Evolutionary conservation across 1,140 invertebrate species (phyloP).

Genomic region (Lucilia sericata): DNA sequence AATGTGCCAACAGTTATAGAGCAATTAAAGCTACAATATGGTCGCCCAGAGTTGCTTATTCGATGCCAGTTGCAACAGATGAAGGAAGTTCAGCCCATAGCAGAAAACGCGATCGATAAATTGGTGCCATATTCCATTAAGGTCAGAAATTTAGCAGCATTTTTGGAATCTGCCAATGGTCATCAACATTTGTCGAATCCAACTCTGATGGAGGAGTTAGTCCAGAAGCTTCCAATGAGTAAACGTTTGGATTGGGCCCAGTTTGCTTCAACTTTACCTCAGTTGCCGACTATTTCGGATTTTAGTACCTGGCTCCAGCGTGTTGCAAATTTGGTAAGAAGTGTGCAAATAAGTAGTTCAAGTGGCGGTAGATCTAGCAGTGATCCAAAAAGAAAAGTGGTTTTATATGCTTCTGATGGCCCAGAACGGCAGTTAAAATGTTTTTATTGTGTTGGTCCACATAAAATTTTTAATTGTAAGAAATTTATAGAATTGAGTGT

Average conservation of each 20-base stretch:
- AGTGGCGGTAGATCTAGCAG: too few species aligned
- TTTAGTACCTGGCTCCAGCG: not conserved
- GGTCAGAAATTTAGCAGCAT: not conserved
- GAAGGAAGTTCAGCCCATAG: not conserved
- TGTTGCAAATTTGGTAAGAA: not conserved
- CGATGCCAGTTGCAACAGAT: too few species aligned
- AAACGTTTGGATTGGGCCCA: too few species aligned
- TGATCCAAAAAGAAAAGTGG: too few species aligned
- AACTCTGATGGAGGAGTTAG: slow-evolving; percentile 13
- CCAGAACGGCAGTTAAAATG: too few species aligned
- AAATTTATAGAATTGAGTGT: too few species aligned
- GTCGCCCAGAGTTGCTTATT: not conserved
- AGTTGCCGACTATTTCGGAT: not conserved
- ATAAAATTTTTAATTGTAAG: too few species aligned
- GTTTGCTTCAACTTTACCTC: not conserved
- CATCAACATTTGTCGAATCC: slow-evolving; percentile 38
- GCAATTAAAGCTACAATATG: not conserved
- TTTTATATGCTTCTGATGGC: too few species aligned
- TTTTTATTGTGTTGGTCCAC: too few species aligned
- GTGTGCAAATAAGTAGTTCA: too few species aligned
- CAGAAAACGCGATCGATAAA: too few species aligned
- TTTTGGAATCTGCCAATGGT: slow-evolving; percentile 41
- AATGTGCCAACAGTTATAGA: slow-evolving; percentile 39
- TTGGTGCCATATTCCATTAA: too few species aligned
- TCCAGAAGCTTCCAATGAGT: slow-evolving; percentile 10